These are phyloP conservation scores for Thripadectes ignobilis DNA, from an alignment of 2,797 vertebrate species.

Conservation along the genomic window DNA sequence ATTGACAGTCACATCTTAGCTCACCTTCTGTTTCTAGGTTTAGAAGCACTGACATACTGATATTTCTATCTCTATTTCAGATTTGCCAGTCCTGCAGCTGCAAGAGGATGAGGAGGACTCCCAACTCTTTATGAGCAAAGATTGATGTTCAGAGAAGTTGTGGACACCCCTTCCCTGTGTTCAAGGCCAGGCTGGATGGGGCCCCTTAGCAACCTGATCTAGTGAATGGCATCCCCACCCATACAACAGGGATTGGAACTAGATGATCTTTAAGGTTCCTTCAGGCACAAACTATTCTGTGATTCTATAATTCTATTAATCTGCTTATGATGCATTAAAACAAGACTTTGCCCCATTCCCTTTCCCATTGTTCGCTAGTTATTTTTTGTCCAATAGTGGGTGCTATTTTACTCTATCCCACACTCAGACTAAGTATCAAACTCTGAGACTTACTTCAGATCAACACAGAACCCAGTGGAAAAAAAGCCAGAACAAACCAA, in stretches of 20 bases:
- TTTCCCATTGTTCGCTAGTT: neutral
- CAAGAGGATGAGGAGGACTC: neutral
- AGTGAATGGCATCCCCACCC: neutral
- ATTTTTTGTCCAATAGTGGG: neutral
- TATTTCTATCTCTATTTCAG: neutral
- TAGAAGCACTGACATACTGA: neutral
- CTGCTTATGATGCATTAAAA: neutral
- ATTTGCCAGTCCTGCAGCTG: neutral
- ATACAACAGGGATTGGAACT: neutral
- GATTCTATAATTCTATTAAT: neutral
- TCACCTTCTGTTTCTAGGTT: neutral
- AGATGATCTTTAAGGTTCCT: neutral
- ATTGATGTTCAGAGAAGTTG: neutral
- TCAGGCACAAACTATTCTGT: neutral
- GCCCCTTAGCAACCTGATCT: neutral
- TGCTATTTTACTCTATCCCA: neutral
- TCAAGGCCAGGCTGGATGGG: neutral
- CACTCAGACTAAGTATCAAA: neutral
- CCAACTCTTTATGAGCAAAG: neutral
- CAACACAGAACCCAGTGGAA: neutral
- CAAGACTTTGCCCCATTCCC: neutral
- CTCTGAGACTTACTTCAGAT: neutral
- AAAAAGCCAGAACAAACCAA: neutral
- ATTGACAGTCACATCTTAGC: neutral
- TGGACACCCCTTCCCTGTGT: neutral